Evolutionary conservation across 1,140 invertebrate species (phyloP), one percentile per base, ranked within the genome.

Genomic region (Pseudomyrmex concolor): DNA sequence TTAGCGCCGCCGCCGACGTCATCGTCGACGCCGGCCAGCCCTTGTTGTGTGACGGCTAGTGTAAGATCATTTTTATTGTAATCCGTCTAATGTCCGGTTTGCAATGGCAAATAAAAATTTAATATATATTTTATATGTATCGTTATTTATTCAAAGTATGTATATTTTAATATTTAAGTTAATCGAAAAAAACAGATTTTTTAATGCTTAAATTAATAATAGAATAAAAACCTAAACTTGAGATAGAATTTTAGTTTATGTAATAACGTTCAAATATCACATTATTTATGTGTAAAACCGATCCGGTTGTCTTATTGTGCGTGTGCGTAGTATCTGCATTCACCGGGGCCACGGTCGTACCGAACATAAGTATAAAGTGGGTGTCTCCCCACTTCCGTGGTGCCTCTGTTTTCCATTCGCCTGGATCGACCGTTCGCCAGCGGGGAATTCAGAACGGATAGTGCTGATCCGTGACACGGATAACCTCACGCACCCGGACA

Each of bases 401-500:
- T 76, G 19, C 73, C 78, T 82, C 78, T 10, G 71, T 66, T 76
- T 66, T 77, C 62, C 70, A 66, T 68, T 84, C 83, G 77, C 63
- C 59, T 54, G 64, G 55, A 76, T 84, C 83, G 66, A n/a, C 66
- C 78, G 85, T 51, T 84, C 82, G 82, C 74, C 68, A 34, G 54
- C 84, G 80, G 63, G 78, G 90, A 91, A 91, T 91, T 91, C 88
- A 91, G 89, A 91, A 87, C 89, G 71, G 57, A 86, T 74, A 88
- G 86, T 84, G 83, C 70, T 67, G 86, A 91, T 89, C 81, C 83
- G 59, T 78, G 84, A 84, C 89, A 84, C 72, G 87, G 90, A 90
- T 91, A 91, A 91, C 90, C 90, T 91, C 88, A 89, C 88, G 90
- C 86, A 91, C 90, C 90, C 90, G 90, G 90, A 90, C 85, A 87